phyloP scores from a whole-genome alignment of 2,888 invertebrate genomes.

The Ptychoptera albimana region DNA sequence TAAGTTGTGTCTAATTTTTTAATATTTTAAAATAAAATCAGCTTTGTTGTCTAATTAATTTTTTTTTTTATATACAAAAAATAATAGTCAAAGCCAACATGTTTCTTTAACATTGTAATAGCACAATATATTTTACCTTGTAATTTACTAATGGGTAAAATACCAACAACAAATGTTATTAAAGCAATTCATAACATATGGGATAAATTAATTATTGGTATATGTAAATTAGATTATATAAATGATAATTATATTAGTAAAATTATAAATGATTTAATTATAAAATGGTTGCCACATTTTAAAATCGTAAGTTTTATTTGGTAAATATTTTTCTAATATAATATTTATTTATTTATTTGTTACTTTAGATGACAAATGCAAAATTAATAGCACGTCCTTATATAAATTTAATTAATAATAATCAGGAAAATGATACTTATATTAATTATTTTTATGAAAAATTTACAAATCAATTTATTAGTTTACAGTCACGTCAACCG shows the following conservation, averaged over 20 bases:
- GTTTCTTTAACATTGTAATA: slow-evolving; percentile 34
- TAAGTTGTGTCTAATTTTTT: slow-evolving; percentile 8
- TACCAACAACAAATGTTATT: slow-evolving; percentile 27
- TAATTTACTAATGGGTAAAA: slow-evolving; percentile 32
- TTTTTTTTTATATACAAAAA: no score
- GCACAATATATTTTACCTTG: slow-evolving; percentile 34
- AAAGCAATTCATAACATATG: slow-evolving; percentile 35
- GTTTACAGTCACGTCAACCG: slow-evolving; percentile 23
- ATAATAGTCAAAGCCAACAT: slow-evolving; percentile 20
- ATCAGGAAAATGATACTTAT: slow-evolving; percentile 16
- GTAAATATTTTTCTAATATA: background rate
- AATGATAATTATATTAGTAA: slow-evolving; percentile 33
- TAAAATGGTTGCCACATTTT: slow-evolving; percentile 30
- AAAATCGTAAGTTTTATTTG: slow-evolving; percentile 14
- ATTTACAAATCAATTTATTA: slow-evolving; percentile 21
- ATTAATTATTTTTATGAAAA: slow-evolving; percentile 13
- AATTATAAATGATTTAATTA: slow-evolving; percentile 32
- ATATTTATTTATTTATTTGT: background rate
- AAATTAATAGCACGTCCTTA: slow-evolving; percentile 25
- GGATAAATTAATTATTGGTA: slow-evolving; percentile 35
- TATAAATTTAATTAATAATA: slow-evolving; percentile 18
- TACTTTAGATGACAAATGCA: slow-evolving; percentile 15
- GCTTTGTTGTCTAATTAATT: background rate
- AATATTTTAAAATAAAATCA: background rate
- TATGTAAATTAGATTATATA: slow-evolving; percentile 31